phyloP scores from a whole-genome alignment of 2,888 invertebrate genomes.

The Entomobrya proxima region DNA sequence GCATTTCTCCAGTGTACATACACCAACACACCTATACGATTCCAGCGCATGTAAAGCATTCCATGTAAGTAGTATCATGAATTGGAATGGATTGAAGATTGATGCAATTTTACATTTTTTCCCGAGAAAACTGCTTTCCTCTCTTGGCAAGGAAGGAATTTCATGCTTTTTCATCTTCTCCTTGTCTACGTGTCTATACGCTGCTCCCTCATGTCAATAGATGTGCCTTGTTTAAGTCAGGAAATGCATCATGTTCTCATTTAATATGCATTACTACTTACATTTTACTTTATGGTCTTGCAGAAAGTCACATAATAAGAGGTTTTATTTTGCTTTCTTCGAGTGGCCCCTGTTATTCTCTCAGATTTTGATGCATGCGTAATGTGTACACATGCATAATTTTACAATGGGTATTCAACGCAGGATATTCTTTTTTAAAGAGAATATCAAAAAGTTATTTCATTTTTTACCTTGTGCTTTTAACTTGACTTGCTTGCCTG shows the following conservation, averaged over 20 bases:
- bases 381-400: conserved; percentile 63
- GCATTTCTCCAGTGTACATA: neutral
- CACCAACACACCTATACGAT: neutral
- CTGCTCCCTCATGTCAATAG: conserved; percentile 8
- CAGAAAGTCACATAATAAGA: conserved; percentile 15
- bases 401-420: conserved; percentile 61
- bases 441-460: conserved; percentile 5
- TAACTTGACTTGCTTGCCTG: conserved; percentile 14
- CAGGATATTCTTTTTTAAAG: conserved; percentile 46
- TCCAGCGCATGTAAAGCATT: neutral
- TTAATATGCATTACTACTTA: conserved; percentile 60
- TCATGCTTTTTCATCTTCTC: neutral
- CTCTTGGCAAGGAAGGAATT: neutral
- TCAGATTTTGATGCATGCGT: conserved; percentile 39
- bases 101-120: conserved; percentile 37
- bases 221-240: conserved; percentile 1
- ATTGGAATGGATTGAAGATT: conserved; percentile 38
- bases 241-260: conserved; percentile 52
- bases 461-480: conserved; percentile 35
- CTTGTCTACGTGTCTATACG: neutral
- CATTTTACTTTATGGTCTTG: conserved; percentile 23
- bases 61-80: neutral
- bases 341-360: neutral
- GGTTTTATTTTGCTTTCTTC: neutral
- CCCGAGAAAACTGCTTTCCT: conserved; percentile 29